Percentiles rank a stretch among this genome's conserved stretches.
phyloP scores from a whole-genome alignment of 2,888 invertebrate species.

The Stratiomys singularior region DNA sequence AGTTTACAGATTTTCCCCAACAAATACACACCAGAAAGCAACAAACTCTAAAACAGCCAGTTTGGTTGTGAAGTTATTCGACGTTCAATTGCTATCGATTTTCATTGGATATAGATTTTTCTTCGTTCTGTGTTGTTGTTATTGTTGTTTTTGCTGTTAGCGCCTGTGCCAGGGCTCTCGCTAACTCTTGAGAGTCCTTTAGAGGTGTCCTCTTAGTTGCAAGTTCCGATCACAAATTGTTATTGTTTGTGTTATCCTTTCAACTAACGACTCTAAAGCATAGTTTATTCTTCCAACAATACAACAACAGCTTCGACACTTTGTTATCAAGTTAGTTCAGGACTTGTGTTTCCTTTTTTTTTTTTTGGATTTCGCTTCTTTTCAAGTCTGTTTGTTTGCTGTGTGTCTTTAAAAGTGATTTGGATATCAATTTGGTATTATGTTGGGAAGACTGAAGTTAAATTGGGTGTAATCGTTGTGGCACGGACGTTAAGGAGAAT shows the following conservation, averaged over 20 bases:
- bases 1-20: too few relatives aligned
- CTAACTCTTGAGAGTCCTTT: too few relatives aligned
- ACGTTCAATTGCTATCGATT: not conserved
- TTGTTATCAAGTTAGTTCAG: not conserved
- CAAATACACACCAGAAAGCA: too few relatives aligned
- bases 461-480: not conserved
- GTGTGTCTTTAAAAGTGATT: too few relatives aligned
- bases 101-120: not conserved
- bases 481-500: too few relatives aligned
- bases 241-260: slow-evolving; percentile 26
- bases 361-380: too few relatives aligned
- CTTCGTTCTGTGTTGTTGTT: not conserved
- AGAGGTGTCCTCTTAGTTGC: not conserved
- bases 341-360: too few relatives aligned
- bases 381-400: too few relatives aligned
- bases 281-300: not conserved
- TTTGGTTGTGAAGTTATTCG: not conserved
- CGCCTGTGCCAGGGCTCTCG: too few relatives aligned
- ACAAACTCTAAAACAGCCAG: too few relatives aligned
- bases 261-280: slow-evolving; percentile 16
- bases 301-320: slow-evolving; percentile 12
- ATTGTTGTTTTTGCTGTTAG: too few relatives aligned
- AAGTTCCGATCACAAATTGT: slow-evolving; percentile 13
- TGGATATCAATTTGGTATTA: not conserved
- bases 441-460: not conserved